Evolutionary conservation across 2,888 invertebrate species (phyloP), one percentile per base, ranked within the genome.

Genomic region (Trichogramma evanescens): DNA sequence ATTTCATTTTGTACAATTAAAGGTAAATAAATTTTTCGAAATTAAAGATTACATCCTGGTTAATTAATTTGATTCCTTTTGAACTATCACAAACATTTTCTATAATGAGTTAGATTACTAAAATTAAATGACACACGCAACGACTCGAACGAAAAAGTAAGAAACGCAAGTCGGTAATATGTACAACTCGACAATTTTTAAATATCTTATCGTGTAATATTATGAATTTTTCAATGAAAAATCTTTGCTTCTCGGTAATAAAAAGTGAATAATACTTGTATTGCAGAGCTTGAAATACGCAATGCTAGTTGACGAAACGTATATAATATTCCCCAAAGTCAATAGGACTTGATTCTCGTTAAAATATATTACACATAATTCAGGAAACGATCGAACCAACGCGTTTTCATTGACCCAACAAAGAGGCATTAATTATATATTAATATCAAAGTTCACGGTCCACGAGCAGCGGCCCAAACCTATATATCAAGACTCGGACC

Each of bases 391-490:
- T 53, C 53, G n/a, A 53, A 53, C 40, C 43, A 44, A 38, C 43
- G 13, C 45, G 45, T 46, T 46, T 54, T 54, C 10, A 54, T 54
- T 13, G 41, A 54, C 39, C 40, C 46, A 45, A 40, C 46, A 45
- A 41, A 54, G 45, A 9, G 26, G 9, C n/a, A 26, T 6, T 26
- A 26, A 26, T 26, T 26, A 26, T 26, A 26, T 26, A 26, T 26
- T 26, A 26, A 67, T 57, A 60, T 64, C 61, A 44, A 66, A 65
- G 66, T 62, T 65, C 62, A 3, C 8, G 54, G 63, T 67, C 56
- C 66, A 66, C 50, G 62, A 66, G 56, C 66, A 58, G 26, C 26
- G 26, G 26, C 26, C 26, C 26, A 26, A 26, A 26, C 26, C 26
- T 45, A 45, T 9, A 45, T 45, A 9, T 45, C 45, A 45, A 8